Conservation (phyloP, 2,113 vertebrate genomes). For the Mesoclemmys tuberculata region DNA sequence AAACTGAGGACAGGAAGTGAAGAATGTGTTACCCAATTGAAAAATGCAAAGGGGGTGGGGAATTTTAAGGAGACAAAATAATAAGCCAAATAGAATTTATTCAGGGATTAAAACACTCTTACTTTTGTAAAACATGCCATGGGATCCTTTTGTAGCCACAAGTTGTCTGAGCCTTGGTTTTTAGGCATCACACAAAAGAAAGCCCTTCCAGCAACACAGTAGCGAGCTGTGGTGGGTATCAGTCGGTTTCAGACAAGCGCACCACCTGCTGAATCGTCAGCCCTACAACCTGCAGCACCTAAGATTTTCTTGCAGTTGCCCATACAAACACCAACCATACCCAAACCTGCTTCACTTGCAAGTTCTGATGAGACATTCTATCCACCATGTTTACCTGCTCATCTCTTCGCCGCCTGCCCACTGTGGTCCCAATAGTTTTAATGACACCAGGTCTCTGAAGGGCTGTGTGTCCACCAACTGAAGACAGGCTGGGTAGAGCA, state of each 20-base stretch:
- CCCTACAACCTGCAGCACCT: not conserved
- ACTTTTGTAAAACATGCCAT: not conserved
- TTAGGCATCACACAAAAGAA: not conserved
- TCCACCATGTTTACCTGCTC: conserved; percentile 86
- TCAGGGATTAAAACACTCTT: not conserved
- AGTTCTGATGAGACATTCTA: not conserved
- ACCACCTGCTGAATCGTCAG: not conserved
- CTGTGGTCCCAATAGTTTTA: conserved; percentile 94
- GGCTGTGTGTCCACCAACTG: conserved; percentile 88
- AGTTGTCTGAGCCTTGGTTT: not conserved
- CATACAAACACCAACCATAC: not conserved
- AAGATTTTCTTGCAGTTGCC: accelerated
- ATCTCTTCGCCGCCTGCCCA: conserved; percentile 92
- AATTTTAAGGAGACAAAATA: not conserved
- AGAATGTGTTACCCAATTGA: not conserved
- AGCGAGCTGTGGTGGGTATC: not conserved
- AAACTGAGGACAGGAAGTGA: not conserved
- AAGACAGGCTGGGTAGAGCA: conserved; percentile 86
- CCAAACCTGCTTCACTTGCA: not conserved
- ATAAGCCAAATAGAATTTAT: not conserved
- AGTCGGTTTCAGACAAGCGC: not conserved
- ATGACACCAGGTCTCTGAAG: conserved; percentile 95
- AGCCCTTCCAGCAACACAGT: not conserved
- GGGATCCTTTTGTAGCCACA: not conserved
- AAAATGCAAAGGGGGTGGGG: not conserved